Conservation (phyloP, 2,113 vertebrate genomes). For the Apteryx mantelli region DNA sequence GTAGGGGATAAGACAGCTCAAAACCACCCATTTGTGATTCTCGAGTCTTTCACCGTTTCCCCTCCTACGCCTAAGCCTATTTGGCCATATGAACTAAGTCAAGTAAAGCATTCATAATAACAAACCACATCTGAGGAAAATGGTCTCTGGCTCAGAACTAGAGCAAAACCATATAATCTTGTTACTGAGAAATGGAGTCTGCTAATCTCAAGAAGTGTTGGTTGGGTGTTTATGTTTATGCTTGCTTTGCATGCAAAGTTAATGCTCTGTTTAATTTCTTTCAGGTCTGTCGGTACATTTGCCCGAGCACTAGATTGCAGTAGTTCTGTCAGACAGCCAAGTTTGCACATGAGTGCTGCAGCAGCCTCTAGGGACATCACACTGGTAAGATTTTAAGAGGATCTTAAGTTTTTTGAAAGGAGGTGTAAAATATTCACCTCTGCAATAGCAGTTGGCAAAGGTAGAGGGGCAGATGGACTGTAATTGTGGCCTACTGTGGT, state of each 20-base stretch:
- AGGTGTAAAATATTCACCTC: background rate
- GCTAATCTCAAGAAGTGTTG: background rate
- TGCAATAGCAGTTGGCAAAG: background rate
- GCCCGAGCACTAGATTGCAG: conserved; percentile 85
- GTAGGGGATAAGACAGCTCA: background rate
- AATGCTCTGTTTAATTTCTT: background rate
- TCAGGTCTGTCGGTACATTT: conserved; percentile 84
- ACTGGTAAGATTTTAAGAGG: conserved; percentile 71
- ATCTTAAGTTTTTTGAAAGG: background rate
- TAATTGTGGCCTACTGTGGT: conserved; percentile 51
- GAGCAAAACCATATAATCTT: background rate
- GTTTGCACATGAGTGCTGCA: conserved; percentile 86
- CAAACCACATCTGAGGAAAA: background rate
- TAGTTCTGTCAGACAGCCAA: conserved; percentile 86
- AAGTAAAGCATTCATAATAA: background rate
- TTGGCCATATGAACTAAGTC: background rate
- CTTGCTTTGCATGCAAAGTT: background rate
- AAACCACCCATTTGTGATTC: background rate
- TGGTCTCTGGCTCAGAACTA: background rate
- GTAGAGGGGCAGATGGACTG: conserved; percentile 34
- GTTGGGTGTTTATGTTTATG: background rate
- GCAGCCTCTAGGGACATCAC: conserved; percentile 87
- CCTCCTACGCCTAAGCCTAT: background rate
- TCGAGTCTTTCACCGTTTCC: background rate
- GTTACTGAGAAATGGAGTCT: background rate